These are phyloP conservation scores for Nephrotoma appendiculata DNA, from an alignment of 2,888 invertebrate species.

Conservation along the genomic window DNA sequence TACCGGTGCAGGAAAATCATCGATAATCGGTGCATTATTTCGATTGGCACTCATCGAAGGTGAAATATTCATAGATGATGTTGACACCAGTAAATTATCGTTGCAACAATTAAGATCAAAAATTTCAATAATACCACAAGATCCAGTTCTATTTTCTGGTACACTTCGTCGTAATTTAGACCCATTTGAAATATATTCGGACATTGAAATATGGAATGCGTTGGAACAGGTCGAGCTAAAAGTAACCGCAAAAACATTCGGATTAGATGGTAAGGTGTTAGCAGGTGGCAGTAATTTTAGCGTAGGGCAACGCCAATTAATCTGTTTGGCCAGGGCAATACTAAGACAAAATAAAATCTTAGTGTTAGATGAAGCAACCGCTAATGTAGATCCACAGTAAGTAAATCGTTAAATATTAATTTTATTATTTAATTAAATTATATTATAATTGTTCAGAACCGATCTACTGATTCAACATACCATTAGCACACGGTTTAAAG, in stretches of 20 bases:
- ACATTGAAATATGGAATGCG: slow-evolving; percentile 52
- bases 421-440: not conserved
- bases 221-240: slow-evolving; percentile 55
- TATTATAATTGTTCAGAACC: slow-evolving; percentile 31
- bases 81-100: slow-evolving; percentile 42
- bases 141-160: slow-evolving; percentile 36
- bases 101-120: slow-evolving; percentile 43
- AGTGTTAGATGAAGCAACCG: slow-evolving; percentile 53
- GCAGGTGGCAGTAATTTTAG: slow-evolving; percentile 45
- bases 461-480: slow-evolving; percentile 66
- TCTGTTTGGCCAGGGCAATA: slow-evolving; percentile 73
- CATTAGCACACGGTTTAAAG: slow-evolving; percentile 53
- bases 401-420: not conserved
- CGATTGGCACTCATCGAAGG: slow-evolving; percentile 51
- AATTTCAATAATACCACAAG: slow-evolving; percentile 47
- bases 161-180: slow-evolving; percentile 49
- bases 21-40: slow-evolving; percentile 41
- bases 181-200: slow-evolving; percentile 56
- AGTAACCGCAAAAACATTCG: slow-evolving; percentile 32
- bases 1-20: slow-evolving; percentile 60
- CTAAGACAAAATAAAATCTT: slow-evolving; percentile 61
- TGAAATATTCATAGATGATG: slow-evolving; percentile 50
- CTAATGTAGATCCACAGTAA: slow-evolving; percentile 43
- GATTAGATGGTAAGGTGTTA: slow-evolving; percentile 36
- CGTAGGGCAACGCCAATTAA: slow-evolving; percentile 50